A percentile compares a stretch with the other conserved stretches of the same genome.
Evolutionary conservation across 1,140 invertebrate species (phyloP).

Genomic region (Oryctes rhinoceros): DNA sequence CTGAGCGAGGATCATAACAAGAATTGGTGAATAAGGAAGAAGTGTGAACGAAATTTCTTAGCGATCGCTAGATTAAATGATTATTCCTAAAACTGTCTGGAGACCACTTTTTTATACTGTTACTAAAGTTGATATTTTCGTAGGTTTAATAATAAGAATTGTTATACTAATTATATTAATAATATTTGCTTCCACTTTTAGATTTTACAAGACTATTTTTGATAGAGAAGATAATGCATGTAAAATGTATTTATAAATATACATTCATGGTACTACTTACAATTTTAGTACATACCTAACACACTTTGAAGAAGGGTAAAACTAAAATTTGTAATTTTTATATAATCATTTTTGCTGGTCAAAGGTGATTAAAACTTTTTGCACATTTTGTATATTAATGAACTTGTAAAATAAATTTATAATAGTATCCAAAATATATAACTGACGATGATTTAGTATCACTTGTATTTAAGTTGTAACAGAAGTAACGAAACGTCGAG

Average conservation of each 20-base stretch:
- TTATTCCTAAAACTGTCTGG: slow-evolving; percentile 39
- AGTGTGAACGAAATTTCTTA: background rate
- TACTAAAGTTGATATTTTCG: slow-evolving; percentile 35
- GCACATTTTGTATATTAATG: slow-evolving; percentile 45
- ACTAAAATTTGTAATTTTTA: slow-evolving; percentile 37
- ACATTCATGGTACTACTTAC: background rate
- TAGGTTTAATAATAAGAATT: slow-evolving; percentile 34
- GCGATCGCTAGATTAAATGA: background rate
- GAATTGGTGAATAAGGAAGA: background rate
- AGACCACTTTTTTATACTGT: slow-evolving; percentile 41
- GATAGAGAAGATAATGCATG: slow-evolving; percentile 38
- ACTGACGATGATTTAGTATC: slow-evolving; percentile 2
- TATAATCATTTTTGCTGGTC: slow-evolving; percentile 51
- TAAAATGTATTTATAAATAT: background rate
- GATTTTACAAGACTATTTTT: slow-evolving; percentile 40
- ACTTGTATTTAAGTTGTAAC: background rate
- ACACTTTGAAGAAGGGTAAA: slow-evolving; percentile 23
- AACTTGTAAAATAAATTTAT: slow-evolving; percentile 46
- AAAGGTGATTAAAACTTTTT: slow-evolving; percentile 47
- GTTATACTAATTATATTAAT: slow-evolving; percentile 29
- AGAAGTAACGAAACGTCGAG: no score
- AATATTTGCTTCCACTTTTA: slow-evolving; percentile 40
- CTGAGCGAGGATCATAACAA: slow-evolving; percentile 49
- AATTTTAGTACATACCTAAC: slow-evolving; percentile 8
- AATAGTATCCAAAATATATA: slow-evolving; percentile 42